Percentiles rank a stretch among this genome's conserved stretches.
Conservation (phyloP, 2,888 invertebrate genomes). For the Lumbricus terrestris region DNA sequence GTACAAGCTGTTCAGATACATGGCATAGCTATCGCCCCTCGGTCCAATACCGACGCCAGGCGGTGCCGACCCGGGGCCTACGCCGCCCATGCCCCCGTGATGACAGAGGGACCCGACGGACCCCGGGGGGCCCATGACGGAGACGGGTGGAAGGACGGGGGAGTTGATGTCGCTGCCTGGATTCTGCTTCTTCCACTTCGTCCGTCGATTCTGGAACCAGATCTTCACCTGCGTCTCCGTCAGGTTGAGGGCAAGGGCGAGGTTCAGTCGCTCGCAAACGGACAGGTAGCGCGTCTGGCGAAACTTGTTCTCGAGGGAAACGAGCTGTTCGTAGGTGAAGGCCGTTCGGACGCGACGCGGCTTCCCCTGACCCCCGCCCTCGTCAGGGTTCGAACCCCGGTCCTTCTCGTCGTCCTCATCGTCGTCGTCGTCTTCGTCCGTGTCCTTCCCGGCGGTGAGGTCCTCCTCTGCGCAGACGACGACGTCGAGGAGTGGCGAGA, state of each 20-base stretch:
- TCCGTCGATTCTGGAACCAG: conserved; percentile 71
- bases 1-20: conserved; percentile 29
- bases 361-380: conserved; percentile 62
- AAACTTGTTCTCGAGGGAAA: conserved; percentile 97
- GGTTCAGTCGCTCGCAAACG: conserved; percentile 92
- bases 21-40: conserved; percentile 21
- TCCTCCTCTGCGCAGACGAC: not conserved
- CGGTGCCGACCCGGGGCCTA: not conserved
- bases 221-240: conserved; percentile 87
- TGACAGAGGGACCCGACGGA: conserved; percentile 34
- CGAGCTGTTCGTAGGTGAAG: conserved; percentile 94
- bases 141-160: conserved; percentile 36
- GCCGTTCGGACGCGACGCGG: conserved; percentile 90
- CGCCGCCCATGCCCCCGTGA: not conserved
- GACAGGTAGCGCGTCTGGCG: conserved; percentile 90
- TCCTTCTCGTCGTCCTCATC: conserved; percentile 23
- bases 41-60: not conserved
- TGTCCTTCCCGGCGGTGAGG: not conserved
- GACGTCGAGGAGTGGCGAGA: conserved; percentile 6
- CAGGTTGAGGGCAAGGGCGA: conserved; percentile 88
- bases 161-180: conserved; percentile 88
- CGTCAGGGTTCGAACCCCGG: not conserved
- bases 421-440: conserved; percentile 19
- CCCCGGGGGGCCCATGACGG: conserved; percentile 33
- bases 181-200: conserved; percentile 99